Conservation (phyloP, 2,888 invertebrate species). For the Pedicia rivosa region DNA sequence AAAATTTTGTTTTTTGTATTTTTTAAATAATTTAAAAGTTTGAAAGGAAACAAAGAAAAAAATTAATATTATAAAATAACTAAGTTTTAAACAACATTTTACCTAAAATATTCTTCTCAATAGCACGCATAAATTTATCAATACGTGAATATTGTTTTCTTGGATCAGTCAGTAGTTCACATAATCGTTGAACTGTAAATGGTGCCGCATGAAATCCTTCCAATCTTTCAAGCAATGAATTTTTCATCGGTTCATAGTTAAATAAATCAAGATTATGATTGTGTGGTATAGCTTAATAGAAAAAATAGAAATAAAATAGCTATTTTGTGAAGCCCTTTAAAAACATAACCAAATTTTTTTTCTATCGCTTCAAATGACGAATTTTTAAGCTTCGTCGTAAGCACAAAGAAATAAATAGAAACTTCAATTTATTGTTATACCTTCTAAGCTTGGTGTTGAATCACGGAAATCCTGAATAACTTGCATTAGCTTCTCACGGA, state of each 20-base stretch:
- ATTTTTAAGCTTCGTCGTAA: no score
- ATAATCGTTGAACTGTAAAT: slow-evolving; percentile 89
- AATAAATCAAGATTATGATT: slow-evolving; percentile 85
- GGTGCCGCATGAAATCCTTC: slow-evolving; percentile 81
- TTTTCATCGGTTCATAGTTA: slow-evolving; percentile 78
- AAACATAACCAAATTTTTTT: no score
- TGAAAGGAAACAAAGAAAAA: no score
- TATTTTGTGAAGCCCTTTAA: no score
- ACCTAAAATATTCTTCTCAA: slow-evolving; percentile 81
- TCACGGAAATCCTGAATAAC: slow-evolving; percentile 82
- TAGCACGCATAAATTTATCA: slow-evolving; percentile 92
- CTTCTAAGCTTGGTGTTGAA: slow-evolving; percentile 43
- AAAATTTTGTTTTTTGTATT: no score
- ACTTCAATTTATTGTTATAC: slow-evolving; percentile 14
- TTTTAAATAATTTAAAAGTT: no score
- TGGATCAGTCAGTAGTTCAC: slow-evolving; percentile 83
- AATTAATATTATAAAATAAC: neutral
- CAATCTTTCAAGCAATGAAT: slow-evolving; percentile 60
- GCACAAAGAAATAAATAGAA: neutral
- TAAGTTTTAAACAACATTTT: slow-evolving; percentile 11
- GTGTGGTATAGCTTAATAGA: slow-evolving; percentile 53
- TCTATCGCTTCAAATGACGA: no score
- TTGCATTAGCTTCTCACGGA: slow-evolving; percentile 69
- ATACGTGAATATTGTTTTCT: slow-evolving; percentile 87
- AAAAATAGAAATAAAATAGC: slow-evolving; percentile 11